A percentile compares a stretch with the other conserved stretches of the same genome.
Evolutionary conservation across 1,140 invertebrate genomes (phyloP).

Genomic region (Mesaphorura yosii): DNA sequence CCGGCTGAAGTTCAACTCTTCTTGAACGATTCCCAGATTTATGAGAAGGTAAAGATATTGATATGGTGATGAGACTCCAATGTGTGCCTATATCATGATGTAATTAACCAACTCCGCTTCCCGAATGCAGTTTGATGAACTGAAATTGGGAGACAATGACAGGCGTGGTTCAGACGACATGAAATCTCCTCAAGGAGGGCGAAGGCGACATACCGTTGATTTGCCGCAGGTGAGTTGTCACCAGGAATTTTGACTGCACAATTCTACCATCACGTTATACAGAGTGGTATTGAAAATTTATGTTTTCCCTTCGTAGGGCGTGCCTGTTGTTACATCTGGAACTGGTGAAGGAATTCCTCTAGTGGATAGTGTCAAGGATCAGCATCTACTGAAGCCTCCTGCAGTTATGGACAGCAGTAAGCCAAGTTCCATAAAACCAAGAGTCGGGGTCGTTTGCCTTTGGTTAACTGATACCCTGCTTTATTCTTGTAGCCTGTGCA

Average conservation of each 20-base stretch:
- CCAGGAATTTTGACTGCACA: no score
- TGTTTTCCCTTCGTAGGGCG: no score
- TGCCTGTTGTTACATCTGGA: slow-evolving; percentile 33
- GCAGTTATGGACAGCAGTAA: slow-evolving; percentile 72
- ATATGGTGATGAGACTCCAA: background rate
- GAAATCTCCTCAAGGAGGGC: slow-evolving; percentile 33
- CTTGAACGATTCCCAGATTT: slow-evolving; percentile 46
- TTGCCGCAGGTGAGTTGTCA: slow-evolving; percentile 29
- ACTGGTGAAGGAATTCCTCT: slow-evolving; percentile 39
- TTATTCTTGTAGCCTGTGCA: slow-evolving; percentile 46
- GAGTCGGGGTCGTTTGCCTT: background rate
- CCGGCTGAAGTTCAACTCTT: slow-evolving; percentile 34
- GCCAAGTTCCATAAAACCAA: slow-evolving; percentile 26
- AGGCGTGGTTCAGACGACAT: slow-evolving; percentile 24
- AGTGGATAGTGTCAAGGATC: slow-evolving; percentile 66
- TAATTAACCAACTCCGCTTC: background rate
- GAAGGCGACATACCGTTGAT: slow-evolving; percentile 29
- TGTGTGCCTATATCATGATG: background rate
- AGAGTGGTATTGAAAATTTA: no score
- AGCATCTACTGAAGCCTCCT: slow-evolving; percentile 83
- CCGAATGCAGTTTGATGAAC: slow-evolving; percentile 31
- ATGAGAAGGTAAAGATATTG: slow-evolving; percentile 48
- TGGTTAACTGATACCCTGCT: background rate
- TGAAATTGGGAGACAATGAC: slow-evolving; percentile 27
- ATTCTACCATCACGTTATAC: no score